Base-by-base conservation (phyloP, 2,888 invertebrate genomes). In the Neocrepidodera transversa region DNA sequence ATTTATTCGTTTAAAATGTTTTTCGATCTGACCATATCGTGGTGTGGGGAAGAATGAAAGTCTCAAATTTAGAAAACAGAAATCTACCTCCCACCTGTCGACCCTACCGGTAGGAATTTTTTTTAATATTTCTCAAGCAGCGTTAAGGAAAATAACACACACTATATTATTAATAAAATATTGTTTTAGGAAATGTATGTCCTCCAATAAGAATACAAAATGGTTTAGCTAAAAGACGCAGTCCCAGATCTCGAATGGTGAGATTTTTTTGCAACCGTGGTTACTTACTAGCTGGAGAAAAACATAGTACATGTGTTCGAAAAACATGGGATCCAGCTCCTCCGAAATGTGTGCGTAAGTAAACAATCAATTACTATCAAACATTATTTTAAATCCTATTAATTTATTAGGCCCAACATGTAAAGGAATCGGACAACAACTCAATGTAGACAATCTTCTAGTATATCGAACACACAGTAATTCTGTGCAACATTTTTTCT, bases 331-430 rank as follows among this genome's bases (percentile, higher is more conserved):
- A 89, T 63, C 83, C 82, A 1, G 82, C 83, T 0, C 69, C 80
- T 1, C 91, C 92, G 0, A 82, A 87, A 38, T 93, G 92, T 78
- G 86, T 90, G 69, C 85, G 92, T 92, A 80, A 87, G 91, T 87
- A 54, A 20, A 14, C 35, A 45, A 8, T 49, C 45, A 18, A 11
- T 54, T 30, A n/a, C 8, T 23, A 16, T 16, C 16, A 26, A 18
- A n/a, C 18, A 43, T 14, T 2, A 20, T n/a, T 28, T 47, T 26
- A 17, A 2, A 7, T 13, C 8, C 13, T 28, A n/a, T n/a, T 13
- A 26, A 45, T 26, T 36, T 60, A 62, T 51, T 54, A 71, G 71
- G 65, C 4, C 64, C 66, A 14, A 87, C 86, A n/a, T 92, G 92
- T 70, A 40, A 65, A 13, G 58, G 65, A 0, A 53, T 76, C 0